These are phyloP conservation scores for Aegithalos caudatus DNA, from an alignment of 2,113 vertebrate genomes.

Conservation along the genomic window DNA sequence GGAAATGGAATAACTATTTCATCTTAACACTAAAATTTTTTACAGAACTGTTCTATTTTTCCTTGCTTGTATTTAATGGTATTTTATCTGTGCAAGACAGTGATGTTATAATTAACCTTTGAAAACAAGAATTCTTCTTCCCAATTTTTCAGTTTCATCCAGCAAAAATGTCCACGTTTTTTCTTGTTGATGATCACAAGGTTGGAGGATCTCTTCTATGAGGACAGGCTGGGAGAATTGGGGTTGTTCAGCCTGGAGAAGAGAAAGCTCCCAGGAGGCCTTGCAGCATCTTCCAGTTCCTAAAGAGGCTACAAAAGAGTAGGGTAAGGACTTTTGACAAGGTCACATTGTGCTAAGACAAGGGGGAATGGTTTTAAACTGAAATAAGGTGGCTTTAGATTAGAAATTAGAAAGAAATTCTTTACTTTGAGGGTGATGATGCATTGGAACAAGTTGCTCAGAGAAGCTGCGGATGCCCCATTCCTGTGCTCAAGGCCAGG, in stretches of 20 bases:
- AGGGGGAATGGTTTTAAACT: not conserved
- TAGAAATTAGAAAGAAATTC: not conserved
- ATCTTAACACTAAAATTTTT: not conserved
- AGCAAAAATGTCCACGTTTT: not conserved
- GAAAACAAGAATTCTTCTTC: not conserved
- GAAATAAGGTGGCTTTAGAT: not conserved
- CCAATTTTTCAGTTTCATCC: not conserved
- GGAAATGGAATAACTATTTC: not conserved
- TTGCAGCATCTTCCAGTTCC: not conserved
- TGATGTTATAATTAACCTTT: not conserved
- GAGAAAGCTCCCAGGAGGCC: rapidly evolving
- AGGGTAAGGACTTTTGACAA: not conserved
- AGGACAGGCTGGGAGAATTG: not conserved
- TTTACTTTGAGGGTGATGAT: not conserved
- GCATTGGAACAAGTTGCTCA: not conserved
- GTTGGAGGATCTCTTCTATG: not conserved
- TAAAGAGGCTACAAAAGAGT: not conserved
- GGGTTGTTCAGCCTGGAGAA: not conserved
- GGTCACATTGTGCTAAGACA: not conserved
- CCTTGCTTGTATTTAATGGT: not conserved
- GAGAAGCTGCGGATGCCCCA: not conserved
- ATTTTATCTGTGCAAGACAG: not conserved
- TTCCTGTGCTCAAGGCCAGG: not conserved
- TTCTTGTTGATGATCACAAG: not conserved
- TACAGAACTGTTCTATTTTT: not conserved